Conservation (phyloP, 2,113 vertebrate genomes). For the Haemorhous mexicanus region DNA sequence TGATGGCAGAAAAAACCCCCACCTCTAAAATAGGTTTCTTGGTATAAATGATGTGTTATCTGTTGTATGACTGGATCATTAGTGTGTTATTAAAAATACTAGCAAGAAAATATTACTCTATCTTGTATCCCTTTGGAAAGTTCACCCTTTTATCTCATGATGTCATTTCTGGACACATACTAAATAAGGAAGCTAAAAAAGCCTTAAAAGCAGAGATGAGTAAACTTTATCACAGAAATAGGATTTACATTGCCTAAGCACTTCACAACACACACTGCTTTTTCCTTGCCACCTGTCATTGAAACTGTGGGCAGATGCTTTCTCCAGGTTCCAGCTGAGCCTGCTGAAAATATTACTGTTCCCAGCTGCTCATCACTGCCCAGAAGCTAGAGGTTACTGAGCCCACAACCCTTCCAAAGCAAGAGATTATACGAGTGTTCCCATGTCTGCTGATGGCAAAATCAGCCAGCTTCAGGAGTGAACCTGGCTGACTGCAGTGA, state of each 20-base stretch:
- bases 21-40: background rate
- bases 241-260: background rate
- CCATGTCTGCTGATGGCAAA: background rate
- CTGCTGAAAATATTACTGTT: constrained; percentile 34
- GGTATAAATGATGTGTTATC: background rate
- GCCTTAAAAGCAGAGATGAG: background rate
- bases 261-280: background rate
- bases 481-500: background rate
- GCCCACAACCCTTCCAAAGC: background rate
- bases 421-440: background rate
- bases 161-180: background rate
- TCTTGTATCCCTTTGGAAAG: background rate
- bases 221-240: background rate
- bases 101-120: background rate
- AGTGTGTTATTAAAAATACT: background rate
- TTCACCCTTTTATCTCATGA: background rate
- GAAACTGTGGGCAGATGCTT: constrained; percentile 24
- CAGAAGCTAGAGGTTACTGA: constrained; percentile 11
- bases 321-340: constrained; percentile 32
- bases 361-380: background rate
- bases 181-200: constrained; percentile 15
- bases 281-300: constrained; percentile 31
- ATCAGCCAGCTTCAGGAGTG: background rate
- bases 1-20: background rate
- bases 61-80: background rate